Evolutionary conservation across 1,140 invertebrate species (phyloP), one percentile per base, ranked within the genome.

Genomic region (Maniola jurtina): DNA sequence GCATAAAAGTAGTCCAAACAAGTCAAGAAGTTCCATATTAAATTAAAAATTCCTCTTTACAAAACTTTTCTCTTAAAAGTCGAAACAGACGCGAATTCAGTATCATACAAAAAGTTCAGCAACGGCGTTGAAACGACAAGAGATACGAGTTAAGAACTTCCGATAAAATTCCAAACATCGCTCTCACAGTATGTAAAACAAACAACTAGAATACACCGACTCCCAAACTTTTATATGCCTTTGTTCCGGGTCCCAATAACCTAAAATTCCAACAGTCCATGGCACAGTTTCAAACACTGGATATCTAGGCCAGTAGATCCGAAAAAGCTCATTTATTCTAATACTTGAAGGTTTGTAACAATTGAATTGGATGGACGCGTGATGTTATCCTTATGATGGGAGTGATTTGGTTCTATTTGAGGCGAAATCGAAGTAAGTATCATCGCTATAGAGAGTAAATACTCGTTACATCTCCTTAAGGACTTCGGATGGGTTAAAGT

Each of bases 241-340:
- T 72, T 72, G 70, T 72, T 72, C 62, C 62, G 60, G 55, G 34
- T 63, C 55, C 65, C 62, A 60, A 68, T 69, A 72, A 68, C 61
- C 59, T 61, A 61, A 65, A 66, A 67, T 67, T 61, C 58, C 45
- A 15, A 8, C 48, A 57, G 48, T 60, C 65, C 65, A 45, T 68
- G 70, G 70, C 61, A 71, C 61, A 71, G 40, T 64, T 69, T 65
- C 34, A 61, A 59, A 54, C 5, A 25, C 14, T 58, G 36, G 38
- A 42, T 64, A 69, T 66, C 48, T 72, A 69, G 70, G 70, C 68
- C 70, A 64, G 61, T 42, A 25, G 50, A 50, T 52, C 61, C 40
- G 48, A 52, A 52, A 62, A 62, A 62, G 48, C 48, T n/a, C 64
- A 61, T 66, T 55, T 61, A 47, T 66, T 61, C 64, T 61, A 66